Percentiles rank a stretch among this genome's conserved stretches.
These are phyloP conservation scores for Acrossocheilus wenchowensis DNA, from an alignment of 2,797 vertebrate genomes.

Conservation along the genomic window DNA sequence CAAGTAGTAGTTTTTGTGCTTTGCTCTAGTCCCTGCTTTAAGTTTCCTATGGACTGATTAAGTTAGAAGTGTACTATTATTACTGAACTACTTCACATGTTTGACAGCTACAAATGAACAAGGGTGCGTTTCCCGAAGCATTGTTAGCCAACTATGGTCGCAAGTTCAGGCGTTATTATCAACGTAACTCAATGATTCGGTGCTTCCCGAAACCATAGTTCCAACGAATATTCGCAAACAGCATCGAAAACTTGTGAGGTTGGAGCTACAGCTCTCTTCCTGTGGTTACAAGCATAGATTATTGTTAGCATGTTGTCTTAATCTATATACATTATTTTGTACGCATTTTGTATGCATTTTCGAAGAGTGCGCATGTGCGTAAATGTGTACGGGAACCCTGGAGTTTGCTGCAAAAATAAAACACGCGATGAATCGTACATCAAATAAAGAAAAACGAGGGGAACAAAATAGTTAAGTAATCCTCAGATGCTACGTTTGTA, in stretches of 20 bases:
- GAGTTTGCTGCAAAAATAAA: background rate
- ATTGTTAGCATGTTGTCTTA: background rate
- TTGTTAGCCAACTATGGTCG: background rate
- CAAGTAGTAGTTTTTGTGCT: conserved; percentile 71
- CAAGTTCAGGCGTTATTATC: background rate
- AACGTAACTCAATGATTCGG: background rate
- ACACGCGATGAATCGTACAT: background rate
- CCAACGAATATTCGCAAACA: background rate
- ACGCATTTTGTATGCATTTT: background rate
- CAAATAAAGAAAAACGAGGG: background rate
- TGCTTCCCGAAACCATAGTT: background rate
- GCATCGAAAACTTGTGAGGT: background rate
- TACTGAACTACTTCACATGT: conserved; percentile 25
- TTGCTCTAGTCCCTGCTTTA: conserved; percentile 62
- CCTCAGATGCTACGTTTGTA: background rate
- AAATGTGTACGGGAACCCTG: background rate
- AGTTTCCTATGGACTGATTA: conserved; percentile 51
- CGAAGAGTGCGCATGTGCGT: background rate
- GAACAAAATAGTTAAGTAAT: background rate
- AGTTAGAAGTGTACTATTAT: conserved; percentile 49
- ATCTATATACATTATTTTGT: background rate
- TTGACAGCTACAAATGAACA: conserved; percentile 34
- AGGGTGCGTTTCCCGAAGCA: conserved; percentile 9
- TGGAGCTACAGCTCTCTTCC: background rate
- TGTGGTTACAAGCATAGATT: background rate